Conservation (phyloP, 2,797 vertebrate species). For the Myripristis jacobus region DNA sequence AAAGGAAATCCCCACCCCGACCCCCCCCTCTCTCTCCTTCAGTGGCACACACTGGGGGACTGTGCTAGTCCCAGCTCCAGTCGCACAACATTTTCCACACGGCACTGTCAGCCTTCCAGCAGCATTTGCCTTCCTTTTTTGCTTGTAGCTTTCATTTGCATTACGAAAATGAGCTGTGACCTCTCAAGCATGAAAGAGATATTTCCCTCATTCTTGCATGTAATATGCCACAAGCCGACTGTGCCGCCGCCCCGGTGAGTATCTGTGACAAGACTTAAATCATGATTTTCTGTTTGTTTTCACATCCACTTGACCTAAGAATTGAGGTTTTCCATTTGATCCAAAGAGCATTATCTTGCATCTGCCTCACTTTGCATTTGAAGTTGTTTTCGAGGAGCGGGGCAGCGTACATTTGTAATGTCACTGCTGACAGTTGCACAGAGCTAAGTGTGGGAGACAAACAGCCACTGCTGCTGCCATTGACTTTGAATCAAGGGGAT, state of each 20-base stretch:
- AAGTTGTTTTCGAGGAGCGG: background rate
- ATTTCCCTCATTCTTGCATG: conserved; percentile 47
- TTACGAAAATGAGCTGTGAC: conserved; percentile 82
- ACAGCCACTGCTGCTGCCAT: conserved; percentile 71
- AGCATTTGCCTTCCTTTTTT: conserved; percentile 76
- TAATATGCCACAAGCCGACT: conserved; percentile 32
- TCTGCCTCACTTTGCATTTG: background rate
- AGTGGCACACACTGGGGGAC: conserved; percentile 76
- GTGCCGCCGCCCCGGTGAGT: background rate
- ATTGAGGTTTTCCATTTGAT: background rate
- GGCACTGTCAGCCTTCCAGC: conserved; percentile 67
- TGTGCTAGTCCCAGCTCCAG: conserved; percentile 70
- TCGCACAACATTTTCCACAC: conserved; percentile 83
- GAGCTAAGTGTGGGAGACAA: conserved; percentile 41
- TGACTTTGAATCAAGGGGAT: conserved; percentile 83
- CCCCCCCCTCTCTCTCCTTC: conserved; percentile 28
- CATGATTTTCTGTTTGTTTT: background rate
- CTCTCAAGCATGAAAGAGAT: conserved; percentile 53
- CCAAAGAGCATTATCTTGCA: too few relatives aligned
- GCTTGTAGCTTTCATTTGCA: conserved; percentile 79
- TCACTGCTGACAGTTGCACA: conserved; percentile 13
- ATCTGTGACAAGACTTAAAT: background rate
- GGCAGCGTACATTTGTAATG: conserved; percentile 10
- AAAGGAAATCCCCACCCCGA: conserved; percentile 72
- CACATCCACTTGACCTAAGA: background rate